Evolutionary conservation across 1,140 invertebrate species (phyloP), one percentile per base, ranked within the genome.

Genomic region (Hyposmocoma kahamanoa): DNA sequence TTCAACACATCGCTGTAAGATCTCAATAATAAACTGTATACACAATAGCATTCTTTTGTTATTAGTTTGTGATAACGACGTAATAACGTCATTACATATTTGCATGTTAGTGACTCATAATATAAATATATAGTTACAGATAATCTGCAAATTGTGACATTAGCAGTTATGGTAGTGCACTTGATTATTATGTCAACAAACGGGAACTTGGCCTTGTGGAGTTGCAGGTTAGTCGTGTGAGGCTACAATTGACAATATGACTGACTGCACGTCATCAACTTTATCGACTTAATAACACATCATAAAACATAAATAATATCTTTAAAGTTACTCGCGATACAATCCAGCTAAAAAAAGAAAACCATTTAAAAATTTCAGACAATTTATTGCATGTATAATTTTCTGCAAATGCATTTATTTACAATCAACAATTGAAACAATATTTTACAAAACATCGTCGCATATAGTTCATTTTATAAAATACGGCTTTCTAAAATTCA

Each of bases 161-260:
- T 78, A 85, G 77, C 73, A 72, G 77, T 79, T 84, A 84, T 81
- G 81, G 74, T 70, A 70, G 81, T 84, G 80, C 79, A 75, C 65
- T 79, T 81, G 66, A 64, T 71, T 67, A 71, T 81, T 81, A 74
- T 73, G 66, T 75, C 59, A 73, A 78, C 65, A 78, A 72, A 78
- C 67, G 72, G 79, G 72, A 67, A 84, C 86, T 86, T 87, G 86
- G 84, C 86, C 84, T 87, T 86, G 86, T 87, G 86, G 86, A 87
- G 72, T 72, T 73, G 78, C 75, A 62, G 76, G 82, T 85, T 85
- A 85, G 82, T 85, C 60, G 74, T 85, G 80, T 84, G 77, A 84
- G 82, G 67, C 76, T 83, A 79, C 70, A 75, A 66, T 67, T 76
- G 67, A 67, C 70, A 75, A 30, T 13, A n/a, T 6, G 8, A 30